These are phyloP conservation scores for Gavialis gangeticus DNA, from an alignment of 2,113 vertebrate species.

Conservation along the genomic window DNA sequence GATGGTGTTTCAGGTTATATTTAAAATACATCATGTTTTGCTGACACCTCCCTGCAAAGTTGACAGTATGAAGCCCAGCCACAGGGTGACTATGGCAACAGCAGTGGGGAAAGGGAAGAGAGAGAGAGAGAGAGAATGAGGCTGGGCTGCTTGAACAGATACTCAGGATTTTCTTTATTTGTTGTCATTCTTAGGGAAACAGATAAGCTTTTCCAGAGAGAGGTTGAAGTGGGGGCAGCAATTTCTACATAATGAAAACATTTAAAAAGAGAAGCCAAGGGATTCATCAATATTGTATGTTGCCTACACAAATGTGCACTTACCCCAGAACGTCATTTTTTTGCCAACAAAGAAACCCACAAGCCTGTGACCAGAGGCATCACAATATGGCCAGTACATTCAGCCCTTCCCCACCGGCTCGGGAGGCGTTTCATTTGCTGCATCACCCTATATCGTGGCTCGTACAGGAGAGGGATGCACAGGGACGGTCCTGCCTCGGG, in stretches of 20 bases:
- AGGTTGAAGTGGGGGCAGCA: background rate
- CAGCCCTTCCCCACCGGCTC: background rate
- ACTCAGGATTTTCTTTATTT: constrained; percentile 7
- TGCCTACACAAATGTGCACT: background rate
- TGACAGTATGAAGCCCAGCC: constrained; percentile 59
- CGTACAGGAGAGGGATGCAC: background rate
- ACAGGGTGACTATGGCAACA: constrained; percentile 77
- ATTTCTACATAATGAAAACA: constrained; percentile 7
- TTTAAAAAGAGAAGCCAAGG: constrained; percentile 20
- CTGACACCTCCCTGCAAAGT: constrained; percentile 68
- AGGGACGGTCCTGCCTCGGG: too few species aligned
- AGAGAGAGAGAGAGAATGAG: background rate
- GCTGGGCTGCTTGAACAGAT: background rate
- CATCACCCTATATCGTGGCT: background rate
- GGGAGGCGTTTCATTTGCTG: background rate
- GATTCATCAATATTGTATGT: constrained; percentile 23
- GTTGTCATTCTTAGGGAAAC: constrained; percentile 36
- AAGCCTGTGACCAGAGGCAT: background rate
- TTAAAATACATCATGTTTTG: constrained; percentile 73
- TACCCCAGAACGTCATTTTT: background rate
- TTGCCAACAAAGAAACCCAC: background rate
- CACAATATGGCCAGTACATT: background rate
- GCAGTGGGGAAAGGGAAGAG: background rate
- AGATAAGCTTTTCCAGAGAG: background rate
- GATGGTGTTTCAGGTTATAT: constrained; percentile 56